Conservation (phyloP, 1,140 invertebrate species). For the Drosophila kurseongensis region DNA sequence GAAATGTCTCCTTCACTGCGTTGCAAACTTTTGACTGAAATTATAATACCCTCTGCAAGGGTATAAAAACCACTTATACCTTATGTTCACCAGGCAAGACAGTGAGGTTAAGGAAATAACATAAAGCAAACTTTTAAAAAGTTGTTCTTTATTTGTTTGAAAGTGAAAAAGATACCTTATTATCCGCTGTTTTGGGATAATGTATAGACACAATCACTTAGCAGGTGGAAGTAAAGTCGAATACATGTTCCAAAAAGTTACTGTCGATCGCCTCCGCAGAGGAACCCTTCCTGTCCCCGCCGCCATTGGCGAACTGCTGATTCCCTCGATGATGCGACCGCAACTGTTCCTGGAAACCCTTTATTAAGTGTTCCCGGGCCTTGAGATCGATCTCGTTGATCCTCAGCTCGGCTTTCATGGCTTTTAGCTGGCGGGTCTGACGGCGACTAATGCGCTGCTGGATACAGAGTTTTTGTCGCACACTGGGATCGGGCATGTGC, state of each 20-base stretch:
- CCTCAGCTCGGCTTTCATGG: constrained; percentile 66
- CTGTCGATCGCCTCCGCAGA: background rate
- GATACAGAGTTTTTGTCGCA: constrained; percentile 21
- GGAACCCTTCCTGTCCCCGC: background rate
- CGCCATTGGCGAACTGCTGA: background rate
- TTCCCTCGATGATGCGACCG: background rate
- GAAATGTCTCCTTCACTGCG: no score
- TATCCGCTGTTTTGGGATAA: no score
- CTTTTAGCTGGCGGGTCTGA: constrained; percentile 55
- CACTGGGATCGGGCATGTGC: constrained; percentile 16
- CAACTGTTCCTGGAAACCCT: constrained; percentile 47
- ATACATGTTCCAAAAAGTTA: constrained; percentile 3
- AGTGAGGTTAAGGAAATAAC: background rate
- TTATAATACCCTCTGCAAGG: no score
- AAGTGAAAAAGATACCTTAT: constrained; percentile 9
- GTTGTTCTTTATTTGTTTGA: background rate
- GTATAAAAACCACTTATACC: no score
- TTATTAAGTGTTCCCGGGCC: constrained; percentile 59
- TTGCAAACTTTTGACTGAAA: no score
- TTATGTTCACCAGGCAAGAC: no score
- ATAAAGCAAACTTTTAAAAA: background rate
- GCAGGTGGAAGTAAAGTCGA: background rate
- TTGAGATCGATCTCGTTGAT: constrained; percentile 75
- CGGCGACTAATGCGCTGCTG: constrained; percentile 58
- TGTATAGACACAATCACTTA: background rate